Conservation (phyloP, 2,113 vertebrate species). For the Blennius ocellaris region DNA sequence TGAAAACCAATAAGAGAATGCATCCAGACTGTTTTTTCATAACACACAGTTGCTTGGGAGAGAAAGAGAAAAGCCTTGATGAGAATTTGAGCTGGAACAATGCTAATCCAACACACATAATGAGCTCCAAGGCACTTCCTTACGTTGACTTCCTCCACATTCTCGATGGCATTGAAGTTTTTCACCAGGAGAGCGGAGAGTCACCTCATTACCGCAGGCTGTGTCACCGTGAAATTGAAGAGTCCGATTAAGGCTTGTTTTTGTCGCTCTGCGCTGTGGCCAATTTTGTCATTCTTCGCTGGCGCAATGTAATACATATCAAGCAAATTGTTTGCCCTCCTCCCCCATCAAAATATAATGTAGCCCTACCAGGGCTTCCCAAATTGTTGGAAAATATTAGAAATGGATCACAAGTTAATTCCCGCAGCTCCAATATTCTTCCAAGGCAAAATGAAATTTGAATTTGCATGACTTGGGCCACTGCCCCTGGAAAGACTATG, state of each 20-base stretch:
- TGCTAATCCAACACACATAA: slow-evolving; percentile 22
- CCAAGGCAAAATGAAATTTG: slow-evolving; percentile 71
- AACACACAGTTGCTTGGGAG: not conserved
- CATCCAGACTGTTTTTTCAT: not conserved
- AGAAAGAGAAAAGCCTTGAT: not conserved
- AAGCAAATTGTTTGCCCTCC: slow-evolving; percentile 76
- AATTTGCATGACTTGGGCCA: slow-evolving; percentile 71
- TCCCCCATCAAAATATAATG: slow-evolving; percentile 68
- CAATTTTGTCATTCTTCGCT: slow-evolving; percentile 74
- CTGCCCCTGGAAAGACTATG: slow-evolving; percentile 63
- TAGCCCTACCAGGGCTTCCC: slow-evolving; percentile 49
- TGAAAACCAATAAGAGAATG: not conserved
- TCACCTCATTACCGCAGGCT: slow-evolving; percentile 69
- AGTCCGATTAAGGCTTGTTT: slow-evolving; percentile 76
- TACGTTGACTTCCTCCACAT: slow-evolving; percentile 40
- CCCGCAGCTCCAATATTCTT: slow-evolving; percentile 72
- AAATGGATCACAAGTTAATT: slow-evolving; percentile 78
- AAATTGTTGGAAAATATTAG: slow-evolving; percentile 77
- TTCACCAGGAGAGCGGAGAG: slow-evolving; percentile 25
- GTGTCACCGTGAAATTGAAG: slow-evolving; percentile 80
- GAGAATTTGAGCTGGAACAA: slow-evolving; percentile 13
- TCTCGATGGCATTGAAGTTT: slow-evolving; percentile 39
- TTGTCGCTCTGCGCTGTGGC: slow-evolving; percentile 50
- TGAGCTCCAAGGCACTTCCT: slow-evolving; percentile 23
- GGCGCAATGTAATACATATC: slow-evolving; percentile 76